Evolutionary conservation across 2,888 invertebrate genomes (phyloP), one percentile per base, ranked within the genome.

Genomic region (Oscheius sp.): DNA sequence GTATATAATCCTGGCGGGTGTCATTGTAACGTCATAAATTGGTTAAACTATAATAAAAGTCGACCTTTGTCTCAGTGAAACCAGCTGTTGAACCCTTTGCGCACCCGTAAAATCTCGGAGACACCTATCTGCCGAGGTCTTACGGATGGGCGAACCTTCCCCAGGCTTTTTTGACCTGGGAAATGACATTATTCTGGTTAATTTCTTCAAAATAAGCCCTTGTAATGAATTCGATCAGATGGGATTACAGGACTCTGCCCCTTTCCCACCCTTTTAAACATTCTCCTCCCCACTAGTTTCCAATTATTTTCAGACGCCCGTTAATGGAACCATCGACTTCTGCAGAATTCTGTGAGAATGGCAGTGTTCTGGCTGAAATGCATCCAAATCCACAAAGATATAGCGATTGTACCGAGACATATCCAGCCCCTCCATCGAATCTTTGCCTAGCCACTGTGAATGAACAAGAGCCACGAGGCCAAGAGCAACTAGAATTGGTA

Each of bases 311-410:
- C 45, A 72, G 72, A 46, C 46, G 66, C 12, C 72, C 72, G 3
- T 41, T 72, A n/a, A 72, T 72, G 72, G 66, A 72, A 13, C 72
- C 72, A 45, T 72, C 72, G 1, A 72, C 72, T 9, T 72, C 72
- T 2, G 53, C 72, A 16, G 72, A 72, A 25, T 72, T 72, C 55
- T 72, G 72, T 55, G 72, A 72, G 43, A 53, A 71, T 27, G 69
- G 69, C 0, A 68, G 27, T 23, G 21, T 68, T 29, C 41, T 29
- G n/a, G 41, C 16, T 13, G 61, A 25, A 12, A 35, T 29, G 58
- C n/a, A 43, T 7, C 45, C 45, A 9, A 63, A 21, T 45, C 16
- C 13, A 3, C 49, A 23, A 5, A 25, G 72, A 41, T 72, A 49
- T 25, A 66, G 66, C 46, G 72, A 72, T 46, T 72, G 72, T 25